A percentile compares a stretch with the other conserved stretches of the same genome.
These are phyloP conservation scores for Caenorhabditis afra DNA, from an alignment of 2,888 invertebrate species.

Conservation along the genomic window DNA sequence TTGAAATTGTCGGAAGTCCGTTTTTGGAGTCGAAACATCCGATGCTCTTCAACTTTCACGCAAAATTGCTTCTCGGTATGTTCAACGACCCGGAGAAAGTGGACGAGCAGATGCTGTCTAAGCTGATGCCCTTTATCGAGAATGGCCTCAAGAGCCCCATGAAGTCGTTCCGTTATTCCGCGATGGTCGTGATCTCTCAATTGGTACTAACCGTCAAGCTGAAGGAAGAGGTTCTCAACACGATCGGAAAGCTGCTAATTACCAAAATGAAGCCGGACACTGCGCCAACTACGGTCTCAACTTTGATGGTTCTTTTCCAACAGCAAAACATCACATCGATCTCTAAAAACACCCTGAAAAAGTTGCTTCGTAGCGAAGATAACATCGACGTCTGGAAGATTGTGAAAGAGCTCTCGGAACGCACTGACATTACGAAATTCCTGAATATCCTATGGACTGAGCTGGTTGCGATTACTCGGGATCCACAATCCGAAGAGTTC, in stretches of 20 bases:
- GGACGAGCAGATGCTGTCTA: slow-evolving; percentile 85
- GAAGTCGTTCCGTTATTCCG: slow-evolving; percentile 62
- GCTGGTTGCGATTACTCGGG: slow-evolving; percentile 53
- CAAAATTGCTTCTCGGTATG: slow-evolving; percentile 87
- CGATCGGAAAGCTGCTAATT: slow-evolving; percentile 72
- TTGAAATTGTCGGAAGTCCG: slow-evolving; percentile 62
- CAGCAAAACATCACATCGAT: slow-evolving; percentile 70
- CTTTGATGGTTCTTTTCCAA: slow-evolving; percentile 76
- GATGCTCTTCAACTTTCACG: slow-evolving; percentile 89
- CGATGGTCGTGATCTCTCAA: slow-evolving; percentile 73
- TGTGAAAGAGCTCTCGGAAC: slow-evolving; percentile 50
- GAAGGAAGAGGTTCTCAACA: slow-evolving; percentile 61
- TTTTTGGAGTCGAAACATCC: slow-evolving; percentile 82
- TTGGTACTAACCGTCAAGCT: slow-evolving; percentile 70
- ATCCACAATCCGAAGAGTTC: slow-evolving; percentile 33
- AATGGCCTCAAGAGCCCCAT: slow-evolving; percentile 72
- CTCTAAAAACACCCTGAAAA: slow-evolving; percentile 64
- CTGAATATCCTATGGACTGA: slow-evolving; percentile 68
- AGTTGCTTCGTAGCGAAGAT: slow-evolving; percentile 62
- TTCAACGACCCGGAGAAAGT: slow-evolving; percentile 84
- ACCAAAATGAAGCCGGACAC: slow-evolving; percentile 69
- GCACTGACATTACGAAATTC: slow-evolving; percentile 70
- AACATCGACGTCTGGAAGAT: slow-evolving; percentile 56
- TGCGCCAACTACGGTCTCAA: slow-evolving; percentile 66
- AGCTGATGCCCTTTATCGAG: slow-evolving; percentile 75